Evolutionary conservation across 2,113 vertebrate species (phyloP).

Genomic region (Microtus oregoni): DNA sequence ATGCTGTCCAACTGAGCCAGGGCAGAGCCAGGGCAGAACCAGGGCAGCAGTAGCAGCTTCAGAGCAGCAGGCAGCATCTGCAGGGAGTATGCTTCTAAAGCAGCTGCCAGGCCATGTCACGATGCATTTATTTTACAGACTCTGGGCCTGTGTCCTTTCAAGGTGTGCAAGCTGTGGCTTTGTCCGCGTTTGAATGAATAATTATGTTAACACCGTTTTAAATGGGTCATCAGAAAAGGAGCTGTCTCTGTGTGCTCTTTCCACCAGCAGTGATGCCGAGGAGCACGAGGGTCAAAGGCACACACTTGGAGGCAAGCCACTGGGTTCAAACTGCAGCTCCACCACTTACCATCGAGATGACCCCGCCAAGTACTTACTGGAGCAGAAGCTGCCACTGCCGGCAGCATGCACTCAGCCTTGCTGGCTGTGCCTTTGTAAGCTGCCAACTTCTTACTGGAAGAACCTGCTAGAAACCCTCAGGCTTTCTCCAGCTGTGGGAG

Average conservation of each 20-base stretch:
- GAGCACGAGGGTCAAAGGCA: slow-evolving; percentile 50
- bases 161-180: slow-evolving; percentile 64
- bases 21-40: background rate
- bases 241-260: background rate
- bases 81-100: slow-evolving; percentile 56
- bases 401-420: background rate
- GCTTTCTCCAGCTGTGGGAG: slow-evolving; percentile 19
- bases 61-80: background rate
- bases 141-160: slow-evolving; percentile 48
- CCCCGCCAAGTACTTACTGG: background rate
- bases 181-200: slow-evolving; percentile 59
- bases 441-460: slow-evolving; percentile 32
- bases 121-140: slow-evolving; percentile 65
- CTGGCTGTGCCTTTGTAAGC: background rate
- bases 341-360: background rate
- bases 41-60: background rate
- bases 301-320: slow-evolving; percentile 20
- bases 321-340: slow-evolving; percentile 24
- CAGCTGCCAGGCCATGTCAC: slow-evolving; percentile 35
- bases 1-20: background rate
- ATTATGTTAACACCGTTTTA: slow-evolving; percentile 54
- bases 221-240: slow-evolving; percentile 44
- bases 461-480: slow-evolving; percentile 1
- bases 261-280: background rate
- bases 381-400: background rate